A percentile compares a stretch with the other conserved stretches of the same genome.
phyloP scores from a whole-genome alignment of 1,140 invertebrate genomes.

The Rhysida immarginata region DNA sequence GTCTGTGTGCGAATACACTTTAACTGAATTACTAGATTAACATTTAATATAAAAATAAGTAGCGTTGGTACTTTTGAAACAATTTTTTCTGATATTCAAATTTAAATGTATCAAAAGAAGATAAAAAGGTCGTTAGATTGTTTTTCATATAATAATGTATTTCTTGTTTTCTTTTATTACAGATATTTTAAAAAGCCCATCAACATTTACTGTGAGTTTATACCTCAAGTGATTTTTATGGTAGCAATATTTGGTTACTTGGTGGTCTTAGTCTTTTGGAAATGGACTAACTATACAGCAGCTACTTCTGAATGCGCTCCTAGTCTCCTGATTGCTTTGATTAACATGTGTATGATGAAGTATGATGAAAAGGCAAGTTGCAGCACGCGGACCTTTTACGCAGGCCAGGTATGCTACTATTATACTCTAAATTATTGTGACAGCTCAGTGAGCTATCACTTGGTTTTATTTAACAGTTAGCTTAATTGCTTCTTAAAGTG shows the following conservation, averaged over 20 bases:
- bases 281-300: conserved; percentile 67
- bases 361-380: conserved; percentile 20
- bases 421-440: too few species aligned
- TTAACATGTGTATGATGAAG: conserved; percentile 45
- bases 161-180: conserved; percentile 16
- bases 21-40: too few species aligned
- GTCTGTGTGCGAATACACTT: too few species aligned
- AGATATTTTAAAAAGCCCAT: conserved; percentile 62
- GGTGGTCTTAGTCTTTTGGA: conserved; percentile 72
- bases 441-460: too few species aligned
- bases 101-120: too few species aligned
- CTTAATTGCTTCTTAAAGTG: too few species aligned
- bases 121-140: too few species aligned
- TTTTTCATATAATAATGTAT: too few species aligned
- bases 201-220: conserved; percentile 76
- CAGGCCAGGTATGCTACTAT: neutral
- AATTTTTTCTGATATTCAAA: too few species aligned
- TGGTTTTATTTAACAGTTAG: too few species aligned
- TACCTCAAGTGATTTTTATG: conserved; percentile 86
- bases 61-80: too few species aligned
- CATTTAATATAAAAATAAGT: too few species aligned
- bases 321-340: conserved; percentile 43
- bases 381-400: neutral
- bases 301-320: conserved; percentile 38
- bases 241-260: conserved; percentile 83